Percentiles rank a stretch among this genome's conserved stretches.
Conservation (phyloP, 2,797 vertebrate genomes). For the Onychomys arenicola region DNA sequence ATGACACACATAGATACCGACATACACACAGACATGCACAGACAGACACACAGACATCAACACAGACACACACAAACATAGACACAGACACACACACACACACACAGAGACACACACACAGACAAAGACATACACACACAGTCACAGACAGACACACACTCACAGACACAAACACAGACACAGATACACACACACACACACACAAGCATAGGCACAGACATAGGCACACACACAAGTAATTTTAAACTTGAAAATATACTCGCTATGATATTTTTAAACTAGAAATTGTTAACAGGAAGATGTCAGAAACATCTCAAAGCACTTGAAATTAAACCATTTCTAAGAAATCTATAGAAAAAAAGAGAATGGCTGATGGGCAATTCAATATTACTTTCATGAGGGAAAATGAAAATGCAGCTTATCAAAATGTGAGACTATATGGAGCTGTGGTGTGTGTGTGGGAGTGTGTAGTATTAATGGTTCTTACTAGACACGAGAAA, state of each 20-base stretch:
- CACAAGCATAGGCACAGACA: no score
- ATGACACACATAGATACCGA: no score
- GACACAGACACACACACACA: no score
- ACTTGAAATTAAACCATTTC: not conserved
- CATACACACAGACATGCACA: no score
- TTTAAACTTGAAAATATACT: not conserved
- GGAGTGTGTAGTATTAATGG: no score
- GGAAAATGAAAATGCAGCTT: not conserved
- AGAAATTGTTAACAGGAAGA: slow-evolving; percentile 17
- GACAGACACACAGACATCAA: no score
- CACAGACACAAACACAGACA: no score
- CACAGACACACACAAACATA: not conserved
- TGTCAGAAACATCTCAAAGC: not conserved
- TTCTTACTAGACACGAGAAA: no score
- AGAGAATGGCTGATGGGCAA: not conserved
- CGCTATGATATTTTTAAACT: not conserved
- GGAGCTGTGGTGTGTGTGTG: not conserved
- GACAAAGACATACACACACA: not conserved
- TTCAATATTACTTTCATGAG: not conserved
- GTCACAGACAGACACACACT: no score
- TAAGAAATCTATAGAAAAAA: not conserved
- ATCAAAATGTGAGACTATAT: not conserved
- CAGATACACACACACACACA: no score
- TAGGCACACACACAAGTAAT: not conserved
- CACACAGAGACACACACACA: not conserved